Evolutionary conservation across 1,140 invertebrate genomes (phyloP).

Genomic region (Chlorops oryzae): DNA sequence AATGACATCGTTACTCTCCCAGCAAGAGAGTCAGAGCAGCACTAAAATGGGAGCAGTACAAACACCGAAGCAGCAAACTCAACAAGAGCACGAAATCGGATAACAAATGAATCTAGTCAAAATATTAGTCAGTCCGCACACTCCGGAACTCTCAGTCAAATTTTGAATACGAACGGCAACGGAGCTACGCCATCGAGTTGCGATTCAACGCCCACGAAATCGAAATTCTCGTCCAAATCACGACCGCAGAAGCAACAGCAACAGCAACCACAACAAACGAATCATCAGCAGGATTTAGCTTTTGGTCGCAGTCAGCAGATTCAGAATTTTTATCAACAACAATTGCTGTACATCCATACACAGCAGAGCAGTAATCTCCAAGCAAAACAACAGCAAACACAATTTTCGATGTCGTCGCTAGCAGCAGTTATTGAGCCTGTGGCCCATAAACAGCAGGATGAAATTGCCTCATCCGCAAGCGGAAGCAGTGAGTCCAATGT

Average conservation of each 20-base stretch:
- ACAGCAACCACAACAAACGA: neutral
- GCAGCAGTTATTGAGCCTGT: conserved; percentile 41
- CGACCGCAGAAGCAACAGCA: conserved; percentile 4
- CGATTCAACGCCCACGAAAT: conserved; percentile 23
- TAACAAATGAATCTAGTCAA: conserved; percentile 26
- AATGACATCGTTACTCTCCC: conserved; percentile 1
- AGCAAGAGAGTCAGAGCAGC: neutral
- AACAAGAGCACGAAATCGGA: conserved; percentile 8
- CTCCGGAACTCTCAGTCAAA: conserved; percentile 22
- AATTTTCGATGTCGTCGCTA: conserved; percentile 41
- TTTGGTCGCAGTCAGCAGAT: conserved; percentile 24
- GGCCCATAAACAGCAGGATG: conserved; percentile 20
- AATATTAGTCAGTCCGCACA: neutral
- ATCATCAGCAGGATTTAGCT: no score
- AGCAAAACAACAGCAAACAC: conserved; percentile 18
- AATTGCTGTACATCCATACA: conserved; percentile 31
- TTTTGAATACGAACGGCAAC: conserved; percentile 24
- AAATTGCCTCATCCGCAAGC: conserved; percentile 18
- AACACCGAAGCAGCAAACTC: conserved; percentile 19
- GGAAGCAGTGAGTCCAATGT: conserved; percentile 6
- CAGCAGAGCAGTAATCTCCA: conserved; percentile 18
- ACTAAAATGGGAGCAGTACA: conserved; percentile 19
- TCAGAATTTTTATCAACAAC: conserved; percentile 28
- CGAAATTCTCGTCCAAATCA: neutral
- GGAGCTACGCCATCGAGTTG: conserved; percentile 23